Conservation (phyloP, 2,888 invertebrate genomes). For the Meandrusa payeni region DNA sequence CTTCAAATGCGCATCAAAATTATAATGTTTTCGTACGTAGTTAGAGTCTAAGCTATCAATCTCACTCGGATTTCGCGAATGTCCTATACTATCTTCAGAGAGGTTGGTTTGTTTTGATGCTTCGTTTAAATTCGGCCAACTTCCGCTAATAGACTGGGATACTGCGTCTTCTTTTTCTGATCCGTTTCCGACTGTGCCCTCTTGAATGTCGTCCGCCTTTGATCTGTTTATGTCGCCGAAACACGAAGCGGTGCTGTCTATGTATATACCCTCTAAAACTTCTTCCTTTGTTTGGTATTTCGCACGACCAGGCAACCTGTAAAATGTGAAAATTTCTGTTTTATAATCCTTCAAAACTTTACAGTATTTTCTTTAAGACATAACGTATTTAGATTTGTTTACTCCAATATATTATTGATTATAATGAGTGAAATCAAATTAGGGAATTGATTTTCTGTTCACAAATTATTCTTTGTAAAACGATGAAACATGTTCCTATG, state of each 20-base stretch:
- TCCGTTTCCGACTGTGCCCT: conserved; percentile 48
- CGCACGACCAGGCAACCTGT: conserved; percentile 71
- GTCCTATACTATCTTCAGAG: conserved; percentile 74
- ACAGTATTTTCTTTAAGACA: no score
- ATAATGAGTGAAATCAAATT: no score
- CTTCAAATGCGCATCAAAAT: conserved; percentile 71
- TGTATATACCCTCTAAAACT: conserved; percentile 74
- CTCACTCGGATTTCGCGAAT: conserved; percentile 76
- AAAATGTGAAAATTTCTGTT: conserved; percentile 38
- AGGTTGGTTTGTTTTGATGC: conserved; percentile 63
- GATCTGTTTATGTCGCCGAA: conserved; percentile 74
- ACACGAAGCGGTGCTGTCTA: conserved; percentile 74
- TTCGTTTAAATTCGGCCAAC: conserved; percentile 73
- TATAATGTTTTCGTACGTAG: conserved; percentile 79
- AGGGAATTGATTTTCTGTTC: no score
- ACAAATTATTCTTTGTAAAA: no score
- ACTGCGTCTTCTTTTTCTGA: conserved; percentile 59
- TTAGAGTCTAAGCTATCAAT: conserved; percentile 81
- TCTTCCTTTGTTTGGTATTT: conserved; percentile 77
- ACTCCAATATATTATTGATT: no score
- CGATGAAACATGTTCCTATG: no score
- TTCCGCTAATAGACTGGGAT: conserved; percentile 66
- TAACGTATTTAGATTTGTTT: no score
- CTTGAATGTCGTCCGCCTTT: conserved; percentile 48
- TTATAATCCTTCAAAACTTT: no score